Base-by-base conservation (phyloP, 2,888 invertebrate species). In the Allophyes oxyacanthae region DNA sequence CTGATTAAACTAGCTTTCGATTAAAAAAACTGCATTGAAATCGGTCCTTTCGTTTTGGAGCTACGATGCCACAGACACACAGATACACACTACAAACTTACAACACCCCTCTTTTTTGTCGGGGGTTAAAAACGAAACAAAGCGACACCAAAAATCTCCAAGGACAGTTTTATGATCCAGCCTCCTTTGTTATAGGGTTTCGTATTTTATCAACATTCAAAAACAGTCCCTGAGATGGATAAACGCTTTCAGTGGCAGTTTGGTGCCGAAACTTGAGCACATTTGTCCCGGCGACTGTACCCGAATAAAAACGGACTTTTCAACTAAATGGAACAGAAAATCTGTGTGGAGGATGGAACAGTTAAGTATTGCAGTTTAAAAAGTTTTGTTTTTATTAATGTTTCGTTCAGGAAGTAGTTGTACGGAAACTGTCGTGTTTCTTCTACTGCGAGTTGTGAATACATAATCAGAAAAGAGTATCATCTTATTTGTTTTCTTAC, bases 261-360 rank as follows among this genome's bases (percentile, higher is more conserved):
- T 40, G 25, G 33, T 44, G 7, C 45, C 42, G 2, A 64, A 57
- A 28, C 37, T 50, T 54, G 11, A 37, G 44, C 37, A 38, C 42
- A 48, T 51, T 52, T 48, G 36, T 56, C 34, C 11, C 45, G 6
- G 30, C 20, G 43, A 48, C 32, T 26, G 28, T 40, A 46, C 38
- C 36, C n/a, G 37, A 40, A 43, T 63, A 63, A 56, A 63, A 33
- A 32, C 2, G 13, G 45, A 46, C 26, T 38, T 14, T 60, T 50
- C 25, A 56, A 43, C 40, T 51, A 40, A 64, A 40, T 36, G 43
- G 34, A 46, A 63, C 34, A 36, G 38, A 43, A 33, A 46, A 28
- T 51, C 32, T 20, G 20, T 40, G 30, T 15, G 28, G 25, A 40
- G 4, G 11, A 41, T 40, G 14, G 30, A 38, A 43, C 37, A 20